phyloP scores from a whole-genome alignment of 2,797 vertebrate species.

The Emydoidea blandingii region DNA sequence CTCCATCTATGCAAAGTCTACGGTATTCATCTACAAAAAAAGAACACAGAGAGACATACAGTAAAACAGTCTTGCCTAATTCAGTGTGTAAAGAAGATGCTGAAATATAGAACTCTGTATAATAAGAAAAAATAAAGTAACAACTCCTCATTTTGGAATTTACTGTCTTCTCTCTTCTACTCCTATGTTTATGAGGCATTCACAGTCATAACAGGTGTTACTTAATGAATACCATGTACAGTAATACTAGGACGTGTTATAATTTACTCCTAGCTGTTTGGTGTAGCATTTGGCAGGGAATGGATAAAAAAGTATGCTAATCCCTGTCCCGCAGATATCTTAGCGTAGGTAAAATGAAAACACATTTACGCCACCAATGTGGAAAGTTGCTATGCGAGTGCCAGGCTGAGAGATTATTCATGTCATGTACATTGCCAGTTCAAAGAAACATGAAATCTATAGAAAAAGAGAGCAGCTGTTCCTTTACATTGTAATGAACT shows the following conservation, averaged over 20 bases:
- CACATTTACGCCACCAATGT: neutral
- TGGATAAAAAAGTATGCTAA: neutral
- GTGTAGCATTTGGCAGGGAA: neutral
- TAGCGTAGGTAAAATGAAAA: neutral
- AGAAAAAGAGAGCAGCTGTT: slow-evolving; percentile 20
- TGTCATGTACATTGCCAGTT: neutral
- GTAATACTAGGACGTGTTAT: neutral
- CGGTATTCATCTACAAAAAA: slow-evolving; percentile 75
- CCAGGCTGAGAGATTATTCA: neutral
- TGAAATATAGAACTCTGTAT: neutral
- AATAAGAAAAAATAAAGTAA: fast-evolving
- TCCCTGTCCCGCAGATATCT: neutral
- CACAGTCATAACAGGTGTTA: neutral
- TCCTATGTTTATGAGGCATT: neutral
- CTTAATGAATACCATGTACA: neutral
- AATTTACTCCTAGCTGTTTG: neutral
- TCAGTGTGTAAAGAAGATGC: neutral
- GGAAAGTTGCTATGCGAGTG: neutral
- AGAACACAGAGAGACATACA: neutral
- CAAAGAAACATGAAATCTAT: neutral
- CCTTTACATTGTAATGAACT: slow-evolving; percentile 36
- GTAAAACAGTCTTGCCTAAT: neutral
- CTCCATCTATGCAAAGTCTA: slow-evolving; percentile 74
- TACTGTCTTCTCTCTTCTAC: fast-evolving
- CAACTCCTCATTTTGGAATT: fast-evolving